A percentile compares a stretch with the other conserved stretches of the same genome.
These are phyloP conservation scores for Calephelis virginiensis DNA, from an alignment of 1,140 invertebrate genomes.

Conservation along the genomic window DNA sequence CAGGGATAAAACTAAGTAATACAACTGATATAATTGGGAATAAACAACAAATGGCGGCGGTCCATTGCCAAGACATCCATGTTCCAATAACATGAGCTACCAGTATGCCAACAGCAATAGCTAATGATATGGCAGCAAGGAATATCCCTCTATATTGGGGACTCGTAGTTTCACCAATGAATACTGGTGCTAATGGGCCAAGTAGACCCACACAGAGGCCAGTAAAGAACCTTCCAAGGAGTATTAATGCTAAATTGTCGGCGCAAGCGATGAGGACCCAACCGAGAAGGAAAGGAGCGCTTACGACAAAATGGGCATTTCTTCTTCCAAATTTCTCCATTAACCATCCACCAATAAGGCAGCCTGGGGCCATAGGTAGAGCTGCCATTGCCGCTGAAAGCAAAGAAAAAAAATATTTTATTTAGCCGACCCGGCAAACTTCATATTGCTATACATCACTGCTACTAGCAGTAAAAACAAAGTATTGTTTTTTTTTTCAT, in stretches of 20 bases:
- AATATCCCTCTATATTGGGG: slow-evolving; percentile 80
- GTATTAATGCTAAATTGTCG: slow-evolving; percentile 72
- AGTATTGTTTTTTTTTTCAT: no score
- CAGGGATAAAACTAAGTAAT: slow-evolving; percentile 79
- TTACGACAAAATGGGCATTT: slow-evolving; percentile 80
- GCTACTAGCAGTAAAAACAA: no score
- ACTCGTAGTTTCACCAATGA: slow-evolving; percentile 79
- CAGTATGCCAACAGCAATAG: slow-evolving; percentile 79
- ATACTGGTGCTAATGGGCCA: slow-evolving; percentile 76
- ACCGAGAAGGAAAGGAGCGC: slow-evolving; percentile 81
- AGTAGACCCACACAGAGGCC: slow-evolving; percentile 80
- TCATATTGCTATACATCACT: no score
- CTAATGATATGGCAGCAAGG: slow-evolving; percentile 77
- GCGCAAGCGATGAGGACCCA: slow-evolving; percentile 82
- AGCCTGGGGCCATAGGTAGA: slow-evolving; percentile 81
- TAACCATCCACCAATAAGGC: slow-evolving; percentile 79
- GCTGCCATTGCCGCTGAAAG: slow-evolving; percentile 79
- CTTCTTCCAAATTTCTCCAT: slow-evolving; percentile 85
- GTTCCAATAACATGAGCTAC: slow-evolving; percentile 80
- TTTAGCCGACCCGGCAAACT: no score
- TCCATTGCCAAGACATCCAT: slow-evolving; percentile 80
- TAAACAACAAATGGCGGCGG: slow-evolving; percentile 76
- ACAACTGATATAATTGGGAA: slow-evolving; percentile 75
- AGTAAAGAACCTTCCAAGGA: slow-evolving; percentile 83
- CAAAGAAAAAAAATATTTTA: slow-evolving; percentile 22